Percentiles rank a stretch among this genome's conserved stretches.
These are phyloP conservation scores for Aleiodes alternator DNA, from an alignment of 2,888 invertebrate species.

Conservation along the genomic window DNA sequence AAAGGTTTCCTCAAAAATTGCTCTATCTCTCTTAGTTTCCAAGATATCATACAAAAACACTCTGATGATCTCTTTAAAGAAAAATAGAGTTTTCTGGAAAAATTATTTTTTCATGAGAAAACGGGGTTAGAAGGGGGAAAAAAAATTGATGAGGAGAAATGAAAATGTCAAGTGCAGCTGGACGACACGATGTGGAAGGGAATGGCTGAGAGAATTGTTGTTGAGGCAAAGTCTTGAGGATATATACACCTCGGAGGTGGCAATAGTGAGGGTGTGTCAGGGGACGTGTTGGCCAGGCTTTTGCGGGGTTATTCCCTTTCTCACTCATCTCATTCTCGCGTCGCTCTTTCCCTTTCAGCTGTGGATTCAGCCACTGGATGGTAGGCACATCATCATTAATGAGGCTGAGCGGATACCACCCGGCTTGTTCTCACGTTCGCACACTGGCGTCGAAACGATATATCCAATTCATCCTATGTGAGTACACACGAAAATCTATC, in stretches of 20 bases:
- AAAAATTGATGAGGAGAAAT: constrained; percentile 1
- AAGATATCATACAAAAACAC: too few species aligned
- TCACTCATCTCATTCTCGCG: not conserved
- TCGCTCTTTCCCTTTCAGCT: constrained; percentile 36
- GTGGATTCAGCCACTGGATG: constrained; percentile 77
- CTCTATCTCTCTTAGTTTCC: too few species aligned
- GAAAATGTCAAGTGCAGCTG: constrained; percentile 19
- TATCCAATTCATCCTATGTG: constrained; percentile 66
- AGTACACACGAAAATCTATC: constrained; percentile 49
- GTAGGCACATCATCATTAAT: constrained; percentile 88
- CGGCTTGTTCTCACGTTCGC: constrained; percentile 71
- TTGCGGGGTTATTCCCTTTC: constrained; percentile 46
- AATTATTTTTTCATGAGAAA: too few species aligned
- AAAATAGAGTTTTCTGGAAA: too few species aligned
- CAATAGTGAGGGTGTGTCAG: constrained; percentile 50
- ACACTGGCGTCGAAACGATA: constrained; percentile 66
- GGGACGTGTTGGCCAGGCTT: constrained; percentile 55
- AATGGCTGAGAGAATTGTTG: constrained; percentile 65
- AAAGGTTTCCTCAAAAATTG: too few species aligned
- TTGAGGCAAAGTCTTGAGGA: constrained; percentile 63
- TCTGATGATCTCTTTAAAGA: too few species aligned
- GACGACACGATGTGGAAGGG: constrained; percentile 14
- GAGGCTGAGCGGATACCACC: constrained; percentile 78
- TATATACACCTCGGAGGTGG: constrained; percentile 63
- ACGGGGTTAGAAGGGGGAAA: not conserved